These are phyloP conservation scores for Apis laboriosa DNA, from an alignment of 1,140 invertebrate species.

Conservation along the genomic window DNA sequence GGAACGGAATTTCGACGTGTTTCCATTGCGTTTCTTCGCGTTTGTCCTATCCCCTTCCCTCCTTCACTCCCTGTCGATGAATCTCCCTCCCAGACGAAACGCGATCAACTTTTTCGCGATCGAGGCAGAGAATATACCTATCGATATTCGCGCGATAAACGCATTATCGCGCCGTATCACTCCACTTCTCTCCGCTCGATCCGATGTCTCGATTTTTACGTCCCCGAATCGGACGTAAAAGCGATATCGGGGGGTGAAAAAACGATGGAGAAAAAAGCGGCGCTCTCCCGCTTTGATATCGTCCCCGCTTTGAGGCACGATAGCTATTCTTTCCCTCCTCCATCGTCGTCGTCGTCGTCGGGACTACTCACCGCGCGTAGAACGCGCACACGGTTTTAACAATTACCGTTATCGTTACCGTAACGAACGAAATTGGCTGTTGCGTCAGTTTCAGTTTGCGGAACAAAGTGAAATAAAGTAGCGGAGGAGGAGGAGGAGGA, in stretches of 20 bases:
- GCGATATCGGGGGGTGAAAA: not conserved
- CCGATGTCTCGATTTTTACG: not conserved
- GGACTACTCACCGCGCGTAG: not conserved
- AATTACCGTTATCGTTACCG: slow-evolving; percentile 69
- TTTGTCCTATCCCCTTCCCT: not conserved
- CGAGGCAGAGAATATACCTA: not conserved
- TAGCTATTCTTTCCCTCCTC: accelerated
- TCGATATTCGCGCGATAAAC: slow-evolving; percentile 13
- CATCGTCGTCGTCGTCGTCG: not conserved
- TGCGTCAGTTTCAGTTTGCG: slow-evolving; percentile 68
- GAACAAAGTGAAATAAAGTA: slow-evolving; percentile 16
- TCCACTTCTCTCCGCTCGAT: accelerated
- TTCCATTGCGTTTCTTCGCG: not conserved
- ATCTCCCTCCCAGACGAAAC: not conserved
- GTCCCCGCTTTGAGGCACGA: not conserved
- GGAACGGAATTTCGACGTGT: slow-evolving; percentile 38
- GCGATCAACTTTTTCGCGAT: not conserved
- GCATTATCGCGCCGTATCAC: not conserved
- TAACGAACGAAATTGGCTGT: slow-evolving; percentile 66
- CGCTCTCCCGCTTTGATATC: too few relatives aligned
- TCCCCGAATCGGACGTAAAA: not conserved
- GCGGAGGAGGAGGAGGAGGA: not conserved
- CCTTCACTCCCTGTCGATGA: not conserved
- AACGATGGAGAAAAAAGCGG: not conserved
- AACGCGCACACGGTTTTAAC: slow-evolving; percentile 59